Evolutionary conservation across 2,888 invertebrate genomes (phyloP), one percentile per base, ranked within the genome.

Genomic region (Xiphydria camelus): DNA sequence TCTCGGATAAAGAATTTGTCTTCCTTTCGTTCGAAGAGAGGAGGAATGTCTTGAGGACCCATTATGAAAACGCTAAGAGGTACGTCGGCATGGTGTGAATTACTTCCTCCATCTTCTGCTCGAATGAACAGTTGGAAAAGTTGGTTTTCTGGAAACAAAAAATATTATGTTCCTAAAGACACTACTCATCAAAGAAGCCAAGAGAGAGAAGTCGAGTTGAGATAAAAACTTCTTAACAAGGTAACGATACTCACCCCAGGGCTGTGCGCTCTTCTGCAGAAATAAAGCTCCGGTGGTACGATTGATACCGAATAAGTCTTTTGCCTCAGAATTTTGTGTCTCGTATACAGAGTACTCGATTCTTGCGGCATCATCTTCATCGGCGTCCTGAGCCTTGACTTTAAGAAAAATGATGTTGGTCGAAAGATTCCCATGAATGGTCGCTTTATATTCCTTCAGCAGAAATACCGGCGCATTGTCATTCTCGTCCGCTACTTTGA

Each of bases 81-180:
- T 41, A 92, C 89, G 70, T 92, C 90, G 25, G 85, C 83, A 73
- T 91, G 87, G 54, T 88, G 85, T 31, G 88, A 84, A 45, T 82
- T 83, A 9, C 80, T 79, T 1, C 94, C 94, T 63, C 82, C 83
- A 78, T 96, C 95, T 39, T 84, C 84, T 10, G 93, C 96, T 48
- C 91, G 84, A 39, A 96, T 87, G 78, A 94, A 94, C 73, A 95
- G 89, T 77, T 91, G 91, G 73, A 92, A 87, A 41, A 87, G 80
- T 74, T 88, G 85, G 47, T 87, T 87, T 70, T 85, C 89, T 87
- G 64, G 34, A 78, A 78, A 50, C 34, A 26, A 55, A 58, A 54
- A 10, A 4, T 12, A 5, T 29, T 10, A 2, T 9, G 10, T 25
- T n/a, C 15, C 9, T 12, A 7, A 40, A 15, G 12, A 10, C 7